Conservation (phyloP, 2,113 vertebrate species). For the Malurus cyaneus region DNA sequence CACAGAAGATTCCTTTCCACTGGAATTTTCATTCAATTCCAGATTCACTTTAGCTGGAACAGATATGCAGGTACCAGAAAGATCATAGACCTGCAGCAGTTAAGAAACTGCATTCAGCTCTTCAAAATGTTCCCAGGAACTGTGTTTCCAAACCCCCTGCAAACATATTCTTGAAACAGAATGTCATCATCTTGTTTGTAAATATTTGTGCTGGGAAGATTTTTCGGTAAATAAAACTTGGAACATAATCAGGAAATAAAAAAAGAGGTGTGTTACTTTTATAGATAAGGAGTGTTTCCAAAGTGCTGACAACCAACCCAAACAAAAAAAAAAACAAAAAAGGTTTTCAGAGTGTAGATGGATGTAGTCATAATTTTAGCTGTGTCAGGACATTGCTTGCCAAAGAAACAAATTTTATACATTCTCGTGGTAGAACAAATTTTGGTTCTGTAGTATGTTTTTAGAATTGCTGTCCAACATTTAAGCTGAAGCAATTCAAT, state of each 20-base stretch:
- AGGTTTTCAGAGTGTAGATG: neutral
- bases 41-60: neutral
- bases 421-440: neutral
- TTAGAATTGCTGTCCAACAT: neutral
- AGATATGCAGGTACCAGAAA: accelerated
- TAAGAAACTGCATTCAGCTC: neutral
- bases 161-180: neutral
- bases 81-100: neutral
- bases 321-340: no score
- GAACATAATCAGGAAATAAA: neutral
- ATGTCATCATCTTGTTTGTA: neutral
- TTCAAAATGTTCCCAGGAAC: neutral
- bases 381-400: neutral
- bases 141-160: neutral
- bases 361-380: neutral
- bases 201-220: constrained; percentile 9
- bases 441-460: neutral
- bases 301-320: neutral
- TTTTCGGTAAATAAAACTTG: neutral
- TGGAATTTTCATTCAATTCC: neutral
- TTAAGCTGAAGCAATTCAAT: neutral
- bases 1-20: neutral
- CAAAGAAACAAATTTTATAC: neutral
- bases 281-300: neutral
- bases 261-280: neutral